Base-by-base conservation (phyloP, 2,113 vertebrate genomes). In the Dicerorhinus sumatrensis region DNA sequence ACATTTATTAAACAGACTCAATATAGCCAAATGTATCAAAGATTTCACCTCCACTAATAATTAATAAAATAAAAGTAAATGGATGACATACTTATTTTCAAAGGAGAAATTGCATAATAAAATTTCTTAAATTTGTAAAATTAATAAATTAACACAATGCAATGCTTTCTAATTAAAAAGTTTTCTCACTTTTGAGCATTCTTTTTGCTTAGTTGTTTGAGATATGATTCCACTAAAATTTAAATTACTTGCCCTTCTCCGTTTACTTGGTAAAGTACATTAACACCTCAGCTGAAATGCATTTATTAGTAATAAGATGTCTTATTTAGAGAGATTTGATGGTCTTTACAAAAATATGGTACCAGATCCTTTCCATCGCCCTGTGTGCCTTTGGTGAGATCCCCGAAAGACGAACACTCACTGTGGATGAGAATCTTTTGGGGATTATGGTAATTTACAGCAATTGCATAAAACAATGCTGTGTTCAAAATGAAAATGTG, bases 191-290 rank as follows among this genome's bases (percentile, higher is more conserved):
- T 65, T 63, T 72, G n/a, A 92, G 1, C 12, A 33, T 51, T 56
- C 77, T 23, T 21, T 85, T 89, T 89, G 39, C 36, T 92, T 65
- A 54, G n/a, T 54, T 94, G 5, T 65, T 82, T 83, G 54, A 95
- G 85, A 93, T 75, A 88, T 62, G 48, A 54, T 70, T 16, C 16
- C 27, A 89, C 27, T 63, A 60, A 93, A 91, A 69, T 95, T 95
- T 31, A 62, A 69, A 89, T 9, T 42, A 72, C 62, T 63, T 91
- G 88, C 29, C 4, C 88, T 94, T 89, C 11, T 93, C 65, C 23
- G 17, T 56, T n/a, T 87, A 87, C 10, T 46, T 73, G 8, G 29
- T 77, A 87, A 93, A 48, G 17, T 72, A 42, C 29, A 33, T 65
- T 80, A 33, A 76, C 21, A 39, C 10, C 21, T 73, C 36, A 23